Evolutionary conservation across 2,113 vertebrate species (phyloP).

Genomic region (Scatophagus argus): DNA sequence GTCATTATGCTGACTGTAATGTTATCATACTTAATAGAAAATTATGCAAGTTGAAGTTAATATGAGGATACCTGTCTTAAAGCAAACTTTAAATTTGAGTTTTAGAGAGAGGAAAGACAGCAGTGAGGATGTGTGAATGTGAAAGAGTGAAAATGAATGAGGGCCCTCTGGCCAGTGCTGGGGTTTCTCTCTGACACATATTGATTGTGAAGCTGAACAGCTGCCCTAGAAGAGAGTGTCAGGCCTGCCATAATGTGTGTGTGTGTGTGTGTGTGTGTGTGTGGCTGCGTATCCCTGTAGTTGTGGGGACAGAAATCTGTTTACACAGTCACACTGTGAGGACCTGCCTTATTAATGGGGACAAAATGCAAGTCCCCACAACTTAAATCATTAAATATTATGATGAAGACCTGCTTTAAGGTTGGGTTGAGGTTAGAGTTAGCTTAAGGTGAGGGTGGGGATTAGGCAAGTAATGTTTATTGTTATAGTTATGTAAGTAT

Average conservation of each 20-base stretch:
- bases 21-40: not conserved
- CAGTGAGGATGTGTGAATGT: conserved; percentile 45
- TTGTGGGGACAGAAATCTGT: no score
- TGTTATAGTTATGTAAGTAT: no score
- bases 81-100: not conserved
- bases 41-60: not conserved
- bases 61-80: no score
- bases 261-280: conserved; percentile 23
- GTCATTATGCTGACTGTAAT: not conserved
- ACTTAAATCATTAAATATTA: no score
- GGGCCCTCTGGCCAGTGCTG: conserved; percentile 40
- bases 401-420: no score
- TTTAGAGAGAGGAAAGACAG: conserved; percentile 10
- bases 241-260: conserved; percentile 34
- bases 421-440: no score
- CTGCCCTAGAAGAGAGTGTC: conserved; percentile 29
- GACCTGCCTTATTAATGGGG: no score
- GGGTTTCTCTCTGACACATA: conserved; percentile 60
- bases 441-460: no score
- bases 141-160: conserved; percentile 44
- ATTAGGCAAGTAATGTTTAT: no score
- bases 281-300: no score
- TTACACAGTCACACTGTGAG: no score
- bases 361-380: no score
- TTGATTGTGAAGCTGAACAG: conserved; percentile 62